Evolutionary conservation across 2,888 invertebrate species (phyloP).

Genomic region (Tachina lurida): DNA sequence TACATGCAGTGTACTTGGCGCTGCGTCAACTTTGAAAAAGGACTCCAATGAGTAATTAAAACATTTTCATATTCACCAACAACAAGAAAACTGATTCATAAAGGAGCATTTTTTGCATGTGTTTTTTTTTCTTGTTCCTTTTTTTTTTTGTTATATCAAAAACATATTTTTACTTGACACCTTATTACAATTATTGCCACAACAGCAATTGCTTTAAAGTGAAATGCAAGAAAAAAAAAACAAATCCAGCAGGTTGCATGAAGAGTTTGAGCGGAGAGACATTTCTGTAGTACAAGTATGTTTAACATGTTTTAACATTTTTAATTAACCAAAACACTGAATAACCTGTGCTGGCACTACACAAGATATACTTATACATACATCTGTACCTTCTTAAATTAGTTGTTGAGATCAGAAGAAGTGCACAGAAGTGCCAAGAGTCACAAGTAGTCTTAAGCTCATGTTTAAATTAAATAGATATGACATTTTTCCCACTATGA

Average conservation of each 20-base stretch:
- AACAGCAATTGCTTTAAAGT: conserved; percentile 58
- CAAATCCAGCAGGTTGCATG: conserved; percentile 42
- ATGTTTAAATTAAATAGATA: conserved; percentile 28
- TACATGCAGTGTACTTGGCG: conserved; percentile 61
- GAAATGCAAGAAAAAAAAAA: neutral
- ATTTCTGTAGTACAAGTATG: conserved; percentile 53
- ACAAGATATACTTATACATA: conserved; percentile 1
- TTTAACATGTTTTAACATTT: conserved; percentile 59
- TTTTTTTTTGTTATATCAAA: conserved; percentile 50
- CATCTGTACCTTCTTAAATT: conserved; percentile 7
- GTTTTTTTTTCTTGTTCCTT: conserved; percentile 17
- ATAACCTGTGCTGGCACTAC: conserved; percentile 16
- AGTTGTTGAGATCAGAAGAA: conserved; percentile 8
- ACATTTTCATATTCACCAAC: conserved; percentile 76
- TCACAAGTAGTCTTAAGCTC: conserved; percentile 26
- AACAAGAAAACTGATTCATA: conserved; percentile 71
- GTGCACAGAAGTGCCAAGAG: conserved; percentile 32
- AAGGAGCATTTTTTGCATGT: conserved; percentile 67
- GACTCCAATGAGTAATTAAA: conserved; percentile 81
- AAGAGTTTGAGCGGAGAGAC: conserved; percentile 7
- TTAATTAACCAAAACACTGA: conserved; percentile 67
- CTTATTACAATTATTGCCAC: conserved; percentile 67
- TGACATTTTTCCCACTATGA: neutral
- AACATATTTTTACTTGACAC: conserved; percentile 67
- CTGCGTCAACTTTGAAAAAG: conserved; percentile 70